Base-by-base conservation (phyloP, 2,113 vertebrate genomes). In the Salvelinus sp. region DNA sequence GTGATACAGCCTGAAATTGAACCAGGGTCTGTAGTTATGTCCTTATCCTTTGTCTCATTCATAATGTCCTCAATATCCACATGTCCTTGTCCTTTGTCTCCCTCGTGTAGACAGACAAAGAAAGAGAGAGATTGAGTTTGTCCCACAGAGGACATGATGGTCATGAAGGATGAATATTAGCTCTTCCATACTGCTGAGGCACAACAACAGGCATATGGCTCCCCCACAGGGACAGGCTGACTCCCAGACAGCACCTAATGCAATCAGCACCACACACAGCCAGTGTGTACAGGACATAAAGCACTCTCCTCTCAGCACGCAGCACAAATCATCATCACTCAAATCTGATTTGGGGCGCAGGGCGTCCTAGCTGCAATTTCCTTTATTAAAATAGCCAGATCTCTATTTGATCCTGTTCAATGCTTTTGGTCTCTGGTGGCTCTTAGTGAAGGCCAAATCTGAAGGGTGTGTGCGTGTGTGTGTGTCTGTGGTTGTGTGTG, bases 121-220 rank as follows among this genome's bases (percentile, higher is more conserved):
- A 83, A 85, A 88, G 76, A 33, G 86, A 91, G 88, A 89, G 87
- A 44, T 44, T 44, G 86, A 87, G 91, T 89, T 88, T 80, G 85
- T 72, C 83, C 86, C 89, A 44, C 9, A 83, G 90, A 90, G 88
- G 86, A 84, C 86, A 86, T 80, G 81, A 89, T 87, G 86, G 88
- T 85, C 81, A 85, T 63, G 85, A 71, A 84, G 86, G 85, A 82
- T 20, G 82, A 87, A 89, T 92, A 92, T 92, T 91, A 91, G 90
- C 90, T 91, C 87, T 89, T 68, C 9, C 87, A 88, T 86, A 87
- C 91, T 89, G 91, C 90, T 91, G 89, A 85, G 87, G 82, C 85
- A 86, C 87, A 87, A 44, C 38, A 44, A 83, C 67, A 76, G 84
- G 76, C 88, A 87, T 79, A 82, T 76, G 82, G 86, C 76, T 84